phyloP scores from a whole-genome alignment of 2,113 vertebrate genomes.

The Amphiprion ocellaris region DNA sequence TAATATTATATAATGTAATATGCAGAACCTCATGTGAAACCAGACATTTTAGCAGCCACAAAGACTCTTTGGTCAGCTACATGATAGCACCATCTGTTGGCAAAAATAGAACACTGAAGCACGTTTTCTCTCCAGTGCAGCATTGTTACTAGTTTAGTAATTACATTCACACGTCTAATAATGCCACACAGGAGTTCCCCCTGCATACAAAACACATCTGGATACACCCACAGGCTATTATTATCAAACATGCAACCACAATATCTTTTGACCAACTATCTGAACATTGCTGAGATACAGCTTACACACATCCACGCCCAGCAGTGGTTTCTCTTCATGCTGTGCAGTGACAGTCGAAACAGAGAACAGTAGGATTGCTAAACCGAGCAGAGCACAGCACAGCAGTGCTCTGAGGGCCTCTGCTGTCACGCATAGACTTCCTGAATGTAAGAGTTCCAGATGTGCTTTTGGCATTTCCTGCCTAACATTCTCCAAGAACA shows the following conservation, averaged over 20 bases:
- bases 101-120: conserved; percentile 22
- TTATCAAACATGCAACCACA: conserved; percentile 7
- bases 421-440: conserved; percentile 81
- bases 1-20: conserved; percentile 43
- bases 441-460: conserved; percentile 85
- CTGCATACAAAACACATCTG: background rate
- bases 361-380: conserved; percentile 45
- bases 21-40: conserved; percentile 22
- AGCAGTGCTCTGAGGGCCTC: conserved; percentile 63
- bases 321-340: conserved; percentile 18
- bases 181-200: background rate
- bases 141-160: background rate
- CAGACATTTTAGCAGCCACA: conserved; percentile 38
- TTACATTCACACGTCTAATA: background rate
- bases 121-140: background rate
- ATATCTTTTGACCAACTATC: conserved; percentile 12
- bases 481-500: conserved; percentile 81
- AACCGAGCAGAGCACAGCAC: conserved; percentile 42
- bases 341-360: conserved; percentile 42
- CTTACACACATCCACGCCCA: conserved; percentile 13
- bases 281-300: conserved; percentile 3
- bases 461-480: conserved; percentile 86
- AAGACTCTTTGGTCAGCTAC: conserved; percentile 48
- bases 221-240: background rate
- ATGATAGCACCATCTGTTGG: conserved; percentile 74